Base-by-base conservation (phyloP, 2,113 vertebrate species). In the Rynchops niger region DNA sequence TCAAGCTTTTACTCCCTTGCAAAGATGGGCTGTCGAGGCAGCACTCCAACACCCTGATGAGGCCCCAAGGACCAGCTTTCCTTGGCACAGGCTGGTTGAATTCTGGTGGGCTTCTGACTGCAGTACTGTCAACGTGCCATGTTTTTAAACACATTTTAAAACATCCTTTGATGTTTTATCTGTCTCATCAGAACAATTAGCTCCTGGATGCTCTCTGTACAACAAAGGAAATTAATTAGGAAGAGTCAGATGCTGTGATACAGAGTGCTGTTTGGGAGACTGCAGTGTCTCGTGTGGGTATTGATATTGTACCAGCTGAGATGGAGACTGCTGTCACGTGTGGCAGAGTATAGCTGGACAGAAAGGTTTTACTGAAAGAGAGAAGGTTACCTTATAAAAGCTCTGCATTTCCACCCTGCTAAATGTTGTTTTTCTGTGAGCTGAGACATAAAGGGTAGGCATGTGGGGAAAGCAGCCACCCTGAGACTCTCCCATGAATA, bases 181-280 rank as follows among this genome's bases (percentile, higher is more conserved):
- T 95, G 42, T 98, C 95, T 96, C 94, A 95, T 97, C 92, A 96
- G 82, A 97, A 97, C 96, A 97, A 97, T 97, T 97, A 97, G 82
- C 67, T 95, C 62, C 86, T 90, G 52, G 81, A 94, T 92, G 67
- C 58, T 95, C 67, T 91, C 86, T 90, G 65, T 58, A 49, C 50
- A 74, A 95, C 81, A 96, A 95, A 93, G 84, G 90, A 96, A 97
- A 97, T 94, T 97, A 98, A 97, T 98, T 98, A 96, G 87, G 30
- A 94, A 92, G 92, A 97, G 69, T 88, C 81, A 94, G 86, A 83
- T 86, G 95, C 96, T 77, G 71, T 42, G 88, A 96, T 93, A 67
- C 32, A 87, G 66, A 90, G 43, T 2, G 0, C 66, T 74, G 71
- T 94, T 86, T 78, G 50, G 82, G 90, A 97, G 95, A 71, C 25